phyloP scores from a whole-genome alignment of 2,113 vertebrate species.

The Antechinus stuartii region DNA sequence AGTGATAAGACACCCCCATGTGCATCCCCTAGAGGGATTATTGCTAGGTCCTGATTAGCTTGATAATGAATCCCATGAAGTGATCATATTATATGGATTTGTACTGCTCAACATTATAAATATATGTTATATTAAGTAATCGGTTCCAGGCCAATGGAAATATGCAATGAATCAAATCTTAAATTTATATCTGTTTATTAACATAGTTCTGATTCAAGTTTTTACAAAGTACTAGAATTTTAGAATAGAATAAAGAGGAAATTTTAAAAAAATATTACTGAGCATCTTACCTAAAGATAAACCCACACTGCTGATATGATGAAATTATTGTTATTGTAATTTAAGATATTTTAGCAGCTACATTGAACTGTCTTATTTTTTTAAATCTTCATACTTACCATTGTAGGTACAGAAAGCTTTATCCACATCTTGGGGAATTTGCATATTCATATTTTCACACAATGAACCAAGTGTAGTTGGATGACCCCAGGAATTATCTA shows the following conservation, averaged over 20 bases:
- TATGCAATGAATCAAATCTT: not conserved
- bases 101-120: not conserved
- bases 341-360: not conserved
- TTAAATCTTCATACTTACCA: not conserved
- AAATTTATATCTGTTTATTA: not conserved
- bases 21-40: not conserved
- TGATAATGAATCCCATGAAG: not conserved
- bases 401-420: not conserved
- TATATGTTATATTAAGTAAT: not conserved
- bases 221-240: not conserved
- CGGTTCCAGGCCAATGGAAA: not conserved
- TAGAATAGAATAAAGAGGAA: not conserved
- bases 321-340: not conserved
- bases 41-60: not conserved
- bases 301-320: not conserved
- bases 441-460: not conserved
- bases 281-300: not conserved
- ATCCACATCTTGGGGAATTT: not conserved
- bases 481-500: not conserved
- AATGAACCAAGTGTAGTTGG: not conserved
- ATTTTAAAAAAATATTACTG: not conserved
- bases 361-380: not conserved
- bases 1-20: too few species aligned
- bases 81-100: not conserved
- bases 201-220: not conserved